Base-by-base conservation (phyloP, 2,888 invertebrate species). In the Adineta ricciae region DNA sequence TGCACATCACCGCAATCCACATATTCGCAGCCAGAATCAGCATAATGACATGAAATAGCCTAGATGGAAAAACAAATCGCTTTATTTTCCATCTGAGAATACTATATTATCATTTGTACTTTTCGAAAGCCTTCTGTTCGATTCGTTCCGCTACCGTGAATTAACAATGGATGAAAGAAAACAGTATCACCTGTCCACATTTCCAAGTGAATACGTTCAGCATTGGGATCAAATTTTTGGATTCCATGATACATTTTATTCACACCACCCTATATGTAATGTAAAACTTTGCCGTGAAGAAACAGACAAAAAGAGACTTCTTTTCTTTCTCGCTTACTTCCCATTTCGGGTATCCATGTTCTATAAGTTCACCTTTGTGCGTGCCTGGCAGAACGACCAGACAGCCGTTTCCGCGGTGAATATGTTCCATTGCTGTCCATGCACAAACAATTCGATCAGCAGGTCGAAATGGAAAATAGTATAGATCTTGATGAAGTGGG, bases 181-280 rank as follows among this genome's bases (percentile, higher is more conserved):
- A 95, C 94, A 0, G 95, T 95, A 89, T 96, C 96, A 0, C 95
- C 95, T 19, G 94, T 93, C 84, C 93, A 92, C 95, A 95, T 95
- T 87, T 93, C 92, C 19, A 95, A 91, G 87, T 94, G 91, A 0
- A 93, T 87, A 92, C 91, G 73, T 86, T 83, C 19, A 87, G 86
- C 21, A 11, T 88, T 87, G 27, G 93, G 92, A 19, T 93, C 91
- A 88, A 89, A 91, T 87, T 92, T 92, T 87, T 91, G 90, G 85
- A 94, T 92, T 0, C 94, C 94, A 90, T 94, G 94, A 89, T 94
- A 95, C 88, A 93, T 90, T 88, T 93, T 93, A 90, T 94, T 94
- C 83, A 93, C 93, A 46, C 93, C 92, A 56, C 92, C 91, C 91
- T 78, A 78, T 1, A 41, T 24, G n/a, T n/a, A n/a, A n/a, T n/a